Conservation (phyloP, 2,888 invertebrate genomes). For the Leucophenga montana region DNA sequence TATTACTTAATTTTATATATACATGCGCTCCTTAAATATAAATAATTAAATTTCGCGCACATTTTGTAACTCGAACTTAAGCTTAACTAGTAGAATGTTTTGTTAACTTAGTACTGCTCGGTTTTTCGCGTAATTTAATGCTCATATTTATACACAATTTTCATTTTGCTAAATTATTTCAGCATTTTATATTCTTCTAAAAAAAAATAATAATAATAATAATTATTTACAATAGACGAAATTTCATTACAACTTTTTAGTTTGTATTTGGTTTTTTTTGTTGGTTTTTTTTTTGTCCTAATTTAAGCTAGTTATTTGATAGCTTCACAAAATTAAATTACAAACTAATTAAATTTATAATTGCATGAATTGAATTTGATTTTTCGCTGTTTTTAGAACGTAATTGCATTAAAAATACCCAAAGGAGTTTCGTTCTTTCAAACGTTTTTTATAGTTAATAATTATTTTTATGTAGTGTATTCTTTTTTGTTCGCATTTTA, state of each 20-base stretch:
- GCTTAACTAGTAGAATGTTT: constrained; percentile 35
- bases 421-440: constrained; percentile 45
- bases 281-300: too few relatives aligned
- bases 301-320: too few relatives aligned
- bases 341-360: too few relatives aligned
- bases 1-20: constrained; percentile 30
- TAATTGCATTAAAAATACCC: constrained; percentile 58
- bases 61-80: constrained; percentile 40
- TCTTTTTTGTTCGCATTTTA: neutral
- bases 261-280: too few relatives aligned
- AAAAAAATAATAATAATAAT: neutral
- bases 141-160: constrained; percentile 7
- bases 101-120: constrained; percentile 60
- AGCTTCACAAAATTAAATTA: too few relatives aligned
- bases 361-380: too few relatives aligned
- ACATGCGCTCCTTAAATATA: constrained; percentile 1
- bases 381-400: constrained; percentile 29
- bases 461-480: constrained; percentile 37
- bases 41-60: neutral
- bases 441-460: constrained; percentile 48
- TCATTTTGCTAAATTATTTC: constrained; percentile 38
- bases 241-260: neutral
- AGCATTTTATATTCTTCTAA: constrained; percentile 27
- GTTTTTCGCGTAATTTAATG: neutral
- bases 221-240: constrained; percentile 48